Conservation (phyloP, 2,888 invertebrate genomes). For the Pachliopta kotzebuea region DNA sequence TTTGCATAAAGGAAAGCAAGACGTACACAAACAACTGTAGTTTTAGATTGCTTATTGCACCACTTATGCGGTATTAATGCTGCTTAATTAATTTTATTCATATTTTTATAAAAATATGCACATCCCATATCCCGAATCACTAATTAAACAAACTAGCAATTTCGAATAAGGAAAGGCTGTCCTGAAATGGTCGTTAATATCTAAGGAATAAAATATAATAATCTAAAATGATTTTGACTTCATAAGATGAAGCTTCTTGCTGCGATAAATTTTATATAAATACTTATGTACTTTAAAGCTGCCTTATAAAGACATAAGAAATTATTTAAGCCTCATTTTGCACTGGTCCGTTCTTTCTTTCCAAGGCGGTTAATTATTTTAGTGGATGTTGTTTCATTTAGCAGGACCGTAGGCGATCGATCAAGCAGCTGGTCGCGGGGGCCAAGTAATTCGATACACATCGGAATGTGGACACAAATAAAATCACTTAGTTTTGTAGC, state of each 20-base stretch:
- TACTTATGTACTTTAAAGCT: neutral
- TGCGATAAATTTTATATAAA: neutral
- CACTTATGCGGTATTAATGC: no score
- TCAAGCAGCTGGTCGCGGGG: slow-evolving; percentile 72
- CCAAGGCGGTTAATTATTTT: slow-evolving; percentile 39
- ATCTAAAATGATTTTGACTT: neutral
- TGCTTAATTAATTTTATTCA: no score
- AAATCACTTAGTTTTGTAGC: slow-evolving; percentile 77
- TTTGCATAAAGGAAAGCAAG: slow-evolving; percentile 73
- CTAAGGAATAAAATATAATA: no score
- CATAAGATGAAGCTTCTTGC: neutral
- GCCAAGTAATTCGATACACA: slow-evolving; percentile 76
- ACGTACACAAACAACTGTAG: slow-evolving; percentile 42
- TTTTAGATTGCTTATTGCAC: slow-evolving; percentile 26
- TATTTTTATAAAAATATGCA: no score
- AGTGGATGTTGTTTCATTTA: slow-evolving; percentile 55
- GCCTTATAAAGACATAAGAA: slow-evolving; percentile 13
- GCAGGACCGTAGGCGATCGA: slow-evolving; percentile 62
- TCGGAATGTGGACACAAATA: slow-evolving; percentile 79
- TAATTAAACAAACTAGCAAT: no score
- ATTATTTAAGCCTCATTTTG: slow-evolving; percentile 13
- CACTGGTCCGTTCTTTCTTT: slow-evolving; percentile 29
- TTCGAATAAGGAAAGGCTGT: no score
- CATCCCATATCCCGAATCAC: no score
- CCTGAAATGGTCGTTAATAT: no score